These are phyloP conservation scores for Oscheius sp. DNA, from an alignment of 2,888 invertebrate genomes.

Conservation along the genomic window DNA sequence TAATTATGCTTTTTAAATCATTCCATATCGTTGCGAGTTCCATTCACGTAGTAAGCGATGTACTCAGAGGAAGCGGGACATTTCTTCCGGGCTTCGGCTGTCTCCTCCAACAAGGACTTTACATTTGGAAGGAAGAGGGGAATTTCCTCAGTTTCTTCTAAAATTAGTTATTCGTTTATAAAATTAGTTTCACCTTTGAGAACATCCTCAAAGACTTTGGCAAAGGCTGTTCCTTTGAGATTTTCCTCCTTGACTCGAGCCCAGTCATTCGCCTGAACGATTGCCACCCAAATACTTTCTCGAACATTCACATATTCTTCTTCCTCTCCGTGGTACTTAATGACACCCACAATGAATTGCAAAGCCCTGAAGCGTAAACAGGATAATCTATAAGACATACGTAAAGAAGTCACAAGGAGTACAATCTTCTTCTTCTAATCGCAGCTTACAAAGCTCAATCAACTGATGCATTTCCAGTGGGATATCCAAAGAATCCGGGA, in stretches of 20 bases:
- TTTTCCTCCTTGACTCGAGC: not conserved
- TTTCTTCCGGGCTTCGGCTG: not conserved
- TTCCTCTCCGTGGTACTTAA: not conserved
- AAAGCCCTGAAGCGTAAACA: slow-evolving; percentile 6
- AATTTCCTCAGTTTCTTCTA: not conserved
- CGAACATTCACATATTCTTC: not conserved
- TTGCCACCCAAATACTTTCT: slow-evolving; percentile 6
- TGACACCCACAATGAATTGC: not conserved
- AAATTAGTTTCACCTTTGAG: slow-evolving; percentile 1
- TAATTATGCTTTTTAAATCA: not conserved
- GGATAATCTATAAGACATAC: not conserved
- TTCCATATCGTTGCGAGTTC: not conserved
- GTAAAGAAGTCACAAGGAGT: not conserved
- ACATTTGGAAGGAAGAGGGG: not conserved
- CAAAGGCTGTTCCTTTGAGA: not conserved
- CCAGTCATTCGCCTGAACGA: not conserved
- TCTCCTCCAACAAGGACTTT: not conserved
- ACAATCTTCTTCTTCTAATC: not conserved
- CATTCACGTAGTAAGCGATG: not conserved
- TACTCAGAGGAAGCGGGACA: not conserved
- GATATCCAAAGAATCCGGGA: slow-evolving; percentile 9
- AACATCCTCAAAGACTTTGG: not conserved
- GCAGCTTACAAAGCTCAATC: slow-evolving; percentile 8
- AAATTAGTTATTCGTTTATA: not conserved
- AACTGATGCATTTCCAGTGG: not conserved